These are phyloP conservation scores for Synanthedon myopaeformis DNA, from an alignment of 2,888 invertebrate species.

Conservation along the genomic window DNA sequence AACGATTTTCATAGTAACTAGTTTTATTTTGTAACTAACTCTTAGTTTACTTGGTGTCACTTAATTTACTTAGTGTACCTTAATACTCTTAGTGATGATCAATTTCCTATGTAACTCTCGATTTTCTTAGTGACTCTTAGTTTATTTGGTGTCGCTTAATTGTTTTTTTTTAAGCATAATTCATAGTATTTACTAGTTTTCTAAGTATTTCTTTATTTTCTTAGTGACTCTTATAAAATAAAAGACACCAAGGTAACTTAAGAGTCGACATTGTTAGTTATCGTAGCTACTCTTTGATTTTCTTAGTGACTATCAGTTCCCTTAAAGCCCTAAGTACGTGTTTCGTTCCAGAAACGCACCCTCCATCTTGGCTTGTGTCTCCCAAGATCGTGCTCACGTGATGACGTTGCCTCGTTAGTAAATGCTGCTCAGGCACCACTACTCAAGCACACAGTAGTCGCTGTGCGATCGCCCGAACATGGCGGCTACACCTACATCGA, in stretches of 20 bases:
- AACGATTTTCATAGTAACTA: too few species aligned
- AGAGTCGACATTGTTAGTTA: too few species aligned
- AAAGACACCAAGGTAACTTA: too few species aligned
- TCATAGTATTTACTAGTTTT: too few species aligned
- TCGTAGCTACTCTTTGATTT: background rate
- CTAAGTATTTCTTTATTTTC: too few species aligned
- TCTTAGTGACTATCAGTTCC: background rate
- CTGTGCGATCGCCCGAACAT: constrained; percentile 77
- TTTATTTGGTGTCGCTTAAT: background rate
- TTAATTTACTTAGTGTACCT: too few species aligned
- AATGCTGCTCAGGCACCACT: constrained; percentile 62
- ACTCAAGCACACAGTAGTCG: constrained; percentile 70
- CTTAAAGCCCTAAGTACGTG: background rate
- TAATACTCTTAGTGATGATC: too few species aligned
- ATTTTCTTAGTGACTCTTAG: background rate
- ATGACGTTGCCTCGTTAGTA: constrained; percentile 72
- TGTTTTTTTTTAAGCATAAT: too few species aligned
- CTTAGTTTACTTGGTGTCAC: too few species aligned
- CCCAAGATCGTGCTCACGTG: constrained; percentile 75
- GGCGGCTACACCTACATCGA: constrained; percentile 72
- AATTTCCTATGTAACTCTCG: too few species aligned
- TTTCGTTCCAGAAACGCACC: constrained; percentile 70
- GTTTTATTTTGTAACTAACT: too few species aligned
- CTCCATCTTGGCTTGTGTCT: constrained; percentile 82
- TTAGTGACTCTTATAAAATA: too few species aligned